Conservation (phyloP, 2,113 vertebrate genomes). For the Numida meleagris region DNA sequence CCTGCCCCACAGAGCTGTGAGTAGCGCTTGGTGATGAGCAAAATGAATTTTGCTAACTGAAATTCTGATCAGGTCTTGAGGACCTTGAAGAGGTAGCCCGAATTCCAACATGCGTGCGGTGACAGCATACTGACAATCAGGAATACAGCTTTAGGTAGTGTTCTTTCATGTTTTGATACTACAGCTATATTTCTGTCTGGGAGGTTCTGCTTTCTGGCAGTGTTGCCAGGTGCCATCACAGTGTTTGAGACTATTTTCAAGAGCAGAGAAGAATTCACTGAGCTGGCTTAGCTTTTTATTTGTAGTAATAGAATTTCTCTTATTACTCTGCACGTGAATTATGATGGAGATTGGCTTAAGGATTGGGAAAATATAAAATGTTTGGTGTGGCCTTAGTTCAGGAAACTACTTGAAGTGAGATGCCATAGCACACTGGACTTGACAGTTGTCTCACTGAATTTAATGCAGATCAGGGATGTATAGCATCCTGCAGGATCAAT, state of each 20-base stretch:
- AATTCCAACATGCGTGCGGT: not conserved
- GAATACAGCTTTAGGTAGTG: not conserved
- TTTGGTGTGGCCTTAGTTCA: not conserved
- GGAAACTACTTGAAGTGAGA: not conserved
- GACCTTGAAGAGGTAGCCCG: not conserved
- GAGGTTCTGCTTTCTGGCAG: not conserved
- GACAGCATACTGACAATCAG: not conserved
- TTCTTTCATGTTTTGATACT: not conserved
- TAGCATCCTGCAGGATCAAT: not conserved
- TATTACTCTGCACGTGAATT: not conserved
- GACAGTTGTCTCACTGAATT: not conserved
- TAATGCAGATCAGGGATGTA: not conserved
- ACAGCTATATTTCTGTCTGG: not conserved
- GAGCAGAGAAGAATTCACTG: not conserved
- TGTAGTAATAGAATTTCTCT: not conserved
- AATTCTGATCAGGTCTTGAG: not conserved
- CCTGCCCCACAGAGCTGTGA: rapidly evolving
- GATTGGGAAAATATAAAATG: not conserved
- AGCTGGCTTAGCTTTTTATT: not conserved
- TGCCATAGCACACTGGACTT: not conserved
- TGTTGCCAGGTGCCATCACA: not conserved
- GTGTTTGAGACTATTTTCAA: not conserved
- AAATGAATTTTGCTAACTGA: not conserved
- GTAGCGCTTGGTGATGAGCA: not conserved
- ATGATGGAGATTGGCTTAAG: not conserved